These are phyloP conservation scores for Micrastur ruficollis DNA, from an alignment of 2,797 vertebrate species.

Conservation along the genomic window DNA sequence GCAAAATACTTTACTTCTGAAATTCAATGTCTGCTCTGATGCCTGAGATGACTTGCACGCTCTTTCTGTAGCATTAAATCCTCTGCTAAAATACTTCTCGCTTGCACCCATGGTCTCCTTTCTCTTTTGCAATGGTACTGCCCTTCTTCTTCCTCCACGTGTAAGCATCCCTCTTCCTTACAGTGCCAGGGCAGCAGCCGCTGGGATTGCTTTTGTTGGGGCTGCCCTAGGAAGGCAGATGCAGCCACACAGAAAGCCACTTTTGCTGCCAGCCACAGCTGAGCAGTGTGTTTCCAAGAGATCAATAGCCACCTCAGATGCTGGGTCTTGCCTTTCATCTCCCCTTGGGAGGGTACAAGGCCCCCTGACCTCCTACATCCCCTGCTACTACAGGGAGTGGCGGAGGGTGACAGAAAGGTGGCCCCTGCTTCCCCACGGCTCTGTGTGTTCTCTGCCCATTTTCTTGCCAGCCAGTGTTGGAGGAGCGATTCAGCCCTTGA, in stretches of 20 bases:
- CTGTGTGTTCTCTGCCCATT: neutral
- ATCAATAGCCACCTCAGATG: too few species aligned
- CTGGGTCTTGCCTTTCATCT: neutral
- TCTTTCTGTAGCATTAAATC: neutral
- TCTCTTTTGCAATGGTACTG: neutral
- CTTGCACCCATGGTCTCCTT: neutral
- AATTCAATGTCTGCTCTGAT: neutral
- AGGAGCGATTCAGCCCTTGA: neutral
- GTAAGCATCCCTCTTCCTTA: neutral
- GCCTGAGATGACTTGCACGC: neutral
- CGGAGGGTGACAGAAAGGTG: neutral
- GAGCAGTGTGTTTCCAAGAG: neutral
- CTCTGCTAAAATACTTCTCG: neutral
- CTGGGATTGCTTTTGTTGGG: neutral
- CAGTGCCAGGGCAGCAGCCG: fast-evolving
- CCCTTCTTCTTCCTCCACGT: neutral
- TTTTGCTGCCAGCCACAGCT: neutral
- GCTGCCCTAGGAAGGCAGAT: neutral
- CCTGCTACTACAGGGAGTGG: too few species aligned
- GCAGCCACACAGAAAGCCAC: neutral
- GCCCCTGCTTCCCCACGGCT: neutral
- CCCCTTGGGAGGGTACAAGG: neutral
- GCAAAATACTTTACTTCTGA: neutral
- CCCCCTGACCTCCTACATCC: too few species aligned
- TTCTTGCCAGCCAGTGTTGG: neutral